Conservation (phyloP, 2,888 invertebrate species). For the Apamea epomidion region DNA sequence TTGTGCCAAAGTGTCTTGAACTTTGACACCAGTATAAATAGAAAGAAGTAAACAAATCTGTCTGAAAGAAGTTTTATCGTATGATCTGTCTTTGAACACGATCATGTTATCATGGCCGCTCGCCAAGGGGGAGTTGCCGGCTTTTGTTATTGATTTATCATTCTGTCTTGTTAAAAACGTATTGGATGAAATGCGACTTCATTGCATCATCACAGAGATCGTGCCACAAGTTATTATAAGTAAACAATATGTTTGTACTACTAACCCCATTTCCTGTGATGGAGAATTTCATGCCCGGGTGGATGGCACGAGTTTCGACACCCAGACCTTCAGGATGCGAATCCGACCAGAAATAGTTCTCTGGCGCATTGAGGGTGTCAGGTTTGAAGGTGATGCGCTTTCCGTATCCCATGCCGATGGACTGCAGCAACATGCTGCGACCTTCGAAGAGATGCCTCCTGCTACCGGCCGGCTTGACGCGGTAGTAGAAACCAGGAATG, state of each 20-base stretch:
- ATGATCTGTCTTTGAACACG: constrained; percentile 26
- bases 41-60: constrained; percentile 71
- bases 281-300: constrained; percentile 92
- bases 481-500: constrained; percentile 93
- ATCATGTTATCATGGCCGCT: constrained; percentile 59
- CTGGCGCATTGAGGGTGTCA: constrained; percentile 90
- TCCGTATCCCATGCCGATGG: constrained; percentile 94
- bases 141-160: constrained; percentile 8
- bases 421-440: constrained; percentile 91
- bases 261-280: constrained; percentile 91
- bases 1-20: constrained; percentile 74
- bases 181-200: constrained; percentile 1
- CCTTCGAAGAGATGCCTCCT: constrained; percentile 92
- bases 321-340: constrained; percentile 93
- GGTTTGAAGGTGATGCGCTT: constrained; percentile 94
- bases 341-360: constrained; percentile 95
- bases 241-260: constrained; percentile 14
- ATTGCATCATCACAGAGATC: constrained; percentile 14
- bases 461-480: constrained; percentile 92
- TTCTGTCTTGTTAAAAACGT: not conserved
- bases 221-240: not conserved
- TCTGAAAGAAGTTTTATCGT: constrained; percentile 29
- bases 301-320: constrained; percentile 92
- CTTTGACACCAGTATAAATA: constrained; percentile 69
- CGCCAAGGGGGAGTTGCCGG: constrained; percentile 63